These are phyloP conservation scores for Cheilosia vernalis DNA, from an alignment of 2,888 invertebrate genomes.

Conservation along the genomic window DNA sequence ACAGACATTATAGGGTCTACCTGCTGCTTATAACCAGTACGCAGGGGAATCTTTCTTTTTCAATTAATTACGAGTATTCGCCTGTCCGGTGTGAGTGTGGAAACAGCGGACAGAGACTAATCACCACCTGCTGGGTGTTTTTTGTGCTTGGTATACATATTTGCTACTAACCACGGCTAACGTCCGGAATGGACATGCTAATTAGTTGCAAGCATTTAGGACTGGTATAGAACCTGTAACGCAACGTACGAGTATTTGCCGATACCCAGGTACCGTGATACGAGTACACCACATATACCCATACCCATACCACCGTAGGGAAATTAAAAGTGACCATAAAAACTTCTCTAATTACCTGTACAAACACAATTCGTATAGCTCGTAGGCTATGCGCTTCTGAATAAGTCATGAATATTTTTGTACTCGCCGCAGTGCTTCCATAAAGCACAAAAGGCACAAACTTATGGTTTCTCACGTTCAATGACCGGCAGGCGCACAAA, in stretches of 20 bases:
- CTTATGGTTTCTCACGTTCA: slow-evolving; percentile 69
- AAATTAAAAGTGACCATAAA: slow-evolving; percentile 67
- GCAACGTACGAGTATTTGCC: slow-evolving; percentile 22
- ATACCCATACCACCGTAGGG: slow-evolving; percentile 46
- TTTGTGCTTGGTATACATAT: slow-evolving; percentile 41
- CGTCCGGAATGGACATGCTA: slow-evolving; percentile 59
- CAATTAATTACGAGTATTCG: slow-evolving; percentile 49
- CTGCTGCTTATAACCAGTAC: not conserved
- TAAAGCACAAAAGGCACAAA: slow-evolving; percentile 33
- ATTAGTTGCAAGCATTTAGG: slow-evolving; percentile 48
- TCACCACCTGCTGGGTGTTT: slow-evolving; percentile 62
- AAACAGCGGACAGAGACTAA: slow-evolving; percentile 29
- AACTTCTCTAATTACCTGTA: slow-evolving; percentile 66
- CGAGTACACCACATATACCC: too few species aligned
- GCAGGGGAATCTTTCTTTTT: slow-evolving; percentile 17
- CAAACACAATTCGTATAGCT: slow-evolving; percentile 32
- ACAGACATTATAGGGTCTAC: slow-evolving; percentile 15
- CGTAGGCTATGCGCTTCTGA: slow-evolving; percentile 34
- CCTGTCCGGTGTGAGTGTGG: slow-evolving; percentile 40
- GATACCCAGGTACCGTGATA: slow-evolving; percentile 1
- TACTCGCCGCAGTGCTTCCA: not conserved
- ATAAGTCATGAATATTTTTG: slow-evolving; percentile 58
- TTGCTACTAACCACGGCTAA: slow-evolving; percentile 43
- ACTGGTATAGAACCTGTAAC: slow-evolving; percentile 43
- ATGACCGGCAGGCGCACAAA: slow-evolving; percentile 18